Conservation (phyloP, 2,113 vertebrate species). For the Microcebus griseorufus region DNA sequence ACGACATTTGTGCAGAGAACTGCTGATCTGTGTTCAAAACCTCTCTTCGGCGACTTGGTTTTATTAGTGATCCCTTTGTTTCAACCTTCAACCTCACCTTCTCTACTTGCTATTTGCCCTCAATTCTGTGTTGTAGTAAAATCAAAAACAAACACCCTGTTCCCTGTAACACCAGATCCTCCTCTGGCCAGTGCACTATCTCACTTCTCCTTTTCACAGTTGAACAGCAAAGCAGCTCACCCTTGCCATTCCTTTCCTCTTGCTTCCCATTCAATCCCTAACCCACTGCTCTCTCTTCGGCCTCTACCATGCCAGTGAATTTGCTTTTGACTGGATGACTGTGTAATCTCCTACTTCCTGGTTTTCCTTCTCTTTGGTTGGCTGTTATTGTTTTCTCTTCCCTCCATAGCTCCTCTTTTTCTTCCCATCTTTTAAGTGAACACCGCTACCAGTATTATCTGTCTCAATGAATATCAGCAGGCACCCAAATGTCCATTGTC, state of each 20-base stretch:
- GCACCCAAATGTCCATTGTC: too few species aligned
- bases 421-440: not conserved
- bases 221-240: not conserved
- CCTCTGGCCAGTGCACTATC: not conserved
- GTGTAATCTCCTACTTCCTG: not conserved
- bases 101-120: not conserved
- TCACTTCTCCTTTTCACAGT: not conserved
- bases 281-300: not conserved
- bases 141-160: not conserved
- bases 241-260: not conserved
- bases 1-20: rapidly evolving
- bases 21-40: not conserved
- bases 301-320: not conserved
- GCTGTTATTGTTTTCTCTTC: not conserved
- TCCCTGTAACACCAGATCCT: not conserved
- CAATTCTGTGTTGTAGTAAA: not conserved
- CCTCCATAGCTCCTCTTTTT: not conserved
- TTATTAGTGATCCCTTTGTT: not conserved
- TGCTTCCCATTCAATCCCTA: not conserved
- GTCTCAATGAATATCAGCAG: not conserved
- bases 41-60: not conserved
- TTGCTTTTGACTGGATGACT: not conserved
- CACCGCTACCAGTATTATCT: not conserved
- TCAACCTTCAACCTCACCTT: not conserved
- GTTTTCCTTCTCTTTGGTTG: not conserved